Percentiles rank a stretch among this genome's conserved stretches.
Evolutionary conservation across 2,113 vertebrate species (phyloP).

Genomic region (Barnardius zonarius): DNA sequence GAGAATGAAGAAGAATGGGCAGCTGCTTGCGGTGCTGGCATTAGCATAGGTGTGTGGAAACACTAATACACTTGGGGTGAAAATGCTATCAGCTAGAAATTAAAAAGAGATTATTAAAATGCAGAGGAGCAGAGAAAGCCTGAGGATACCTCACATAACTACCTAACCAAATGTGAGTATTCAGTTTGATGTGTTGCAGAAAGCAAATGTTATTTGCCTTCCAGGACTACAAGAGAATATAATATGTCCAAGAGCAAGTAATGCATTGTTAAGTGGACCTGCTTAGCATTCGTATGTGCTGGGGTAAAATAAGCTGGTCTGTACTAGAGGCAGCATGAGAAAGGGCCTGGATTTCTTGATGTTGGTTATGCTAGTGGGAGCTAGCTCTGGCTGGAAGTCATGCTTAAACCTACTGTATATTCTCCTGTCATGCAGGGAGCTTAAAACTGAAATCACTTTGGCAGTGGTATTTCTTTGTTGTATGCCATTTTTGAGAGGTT

Average conservation of each 20-base stretch:
- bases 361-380: background rate
- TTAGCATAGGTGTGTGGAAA: slow-evolving; percentile 18
- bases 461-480: background rate
- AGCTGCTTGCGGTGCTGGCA: background rate
- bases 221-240: slow-evolving; percentile 29
- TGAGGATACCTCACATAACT: slow-evolving; percentile 21
- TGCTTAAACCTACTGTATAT: background rate
- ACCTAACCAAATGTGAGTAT: slow-evolving; percentile 31
- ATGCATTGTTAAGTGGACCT: slow-evolving; percentile 39
- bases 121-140: slow-evolving; percentile 34
- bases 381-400: background rate
- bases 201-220: slow-evolving; percentile 56
- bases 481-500: background rate
- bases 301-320: slow-evolving; percentile 7
- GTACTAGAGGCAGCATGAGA: background rate
- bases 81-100: slow-evolving; percentile 50
- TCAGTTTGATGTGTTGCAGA: slow-evolving; percentile 46
- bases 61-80: background rate
- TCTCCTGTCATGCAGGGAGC: background rate
- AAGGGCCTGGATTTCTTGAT: background rate
- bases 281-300: background rate
- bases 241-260: slow-evolving; percentile 45
- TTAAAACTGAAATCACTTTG: background rate
- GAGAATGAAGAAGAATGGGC: background rate
- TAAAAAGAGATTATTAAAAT: slow-evolving; percentile 52